These are phyloP conservation scores for Planococcus citri DNA, from an alignment of 1,140 invertebrate species.

Conservation along the genomic window DNA sequence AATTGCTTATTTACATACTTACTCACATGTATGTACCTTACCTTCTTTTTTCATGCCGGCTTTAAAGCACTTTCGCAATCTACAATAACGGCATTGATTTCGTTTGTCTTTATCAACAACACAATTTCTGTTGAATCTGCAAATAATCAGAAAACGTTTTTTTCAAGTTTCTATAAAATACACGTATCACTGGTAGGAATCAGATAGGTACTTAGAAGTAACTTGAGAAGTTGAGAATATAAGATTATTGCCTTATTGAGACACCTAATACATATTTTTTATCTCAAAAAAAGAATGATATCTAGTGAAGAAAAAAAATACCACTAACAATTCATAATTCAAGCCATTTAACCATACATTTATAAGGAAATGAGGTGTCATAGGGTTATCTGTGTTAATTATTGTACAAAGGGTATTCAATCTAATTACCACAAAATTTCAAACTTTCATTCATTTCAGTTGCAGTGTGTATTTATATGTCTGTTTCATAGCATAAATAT, in stretches of 20 bases:
- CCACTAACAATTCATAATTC: background rate
- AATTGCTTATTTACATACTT: too few species aligned
- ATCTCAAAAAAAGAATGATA: background rate
- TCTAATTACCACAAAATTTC: background rate
- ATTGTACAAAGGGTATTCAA: background rate
- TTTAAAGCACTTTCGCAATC: conserved; percentile 89
- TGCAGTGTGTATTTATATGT: too few species aligned
- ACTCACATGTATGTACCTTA: conserved; percentile 33
- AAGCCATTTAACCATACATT: background rate
- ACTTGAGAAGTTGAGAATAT: too few species aligned
- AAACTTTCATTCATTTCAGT: background rate
- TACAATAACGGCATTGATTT: conserved; percentile 93
- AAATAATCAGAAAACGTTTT: conserved; percentile 29
- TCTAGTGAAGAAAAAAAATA: background rate
- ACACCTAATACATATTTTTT: too few species aligned
- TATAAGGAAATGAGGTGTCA: background rate
- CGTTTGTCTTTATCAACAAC: conserved; percentile 95
- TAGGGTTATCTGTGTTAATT: background rate
- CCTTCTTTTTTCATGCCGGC: conserved; percentile 98
- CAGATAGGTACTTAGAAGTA: background rate
- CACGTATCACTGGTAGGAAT: too few species aligned
- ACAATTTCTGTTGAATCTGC: conserved; percentile 81
- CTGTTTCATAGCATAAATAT: too few species aligned
- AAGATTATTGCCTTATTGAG: too few species aligned
- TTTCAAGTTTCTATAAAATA: too few species aligned